Percentiles rank a stretch among this genome's conserved stretches.
phyloP scores from a whole-genome alignment of 2,113 vertebrate genomes.

The Dryoscopus gambensis region DNA sequence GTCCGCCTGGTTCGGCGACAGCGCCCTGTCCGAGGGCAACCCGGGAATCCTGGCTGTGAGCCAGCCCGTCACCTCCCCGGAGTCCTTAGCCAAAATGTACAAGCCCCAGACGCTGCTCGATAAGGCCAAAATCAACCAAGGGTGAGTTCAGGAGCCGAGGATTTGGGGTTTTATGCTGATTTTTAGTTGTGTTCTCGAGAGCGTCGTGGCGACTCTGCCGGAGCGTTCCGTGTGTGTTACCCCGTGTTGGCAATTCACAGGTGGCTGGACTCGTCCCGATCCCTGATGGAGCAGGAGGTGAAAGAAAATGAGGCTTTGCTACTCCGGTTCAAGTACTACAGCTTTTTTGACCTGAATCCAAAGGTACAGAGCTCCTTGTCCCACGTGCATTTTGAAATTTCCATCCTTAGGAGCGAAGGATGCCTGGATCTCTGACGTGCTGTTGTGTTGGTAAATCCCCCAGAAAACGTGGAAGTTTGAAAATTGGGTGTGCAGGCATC shows the following conservation, averaged over 20 bases:
- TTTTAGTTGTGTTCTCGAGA: background rate
- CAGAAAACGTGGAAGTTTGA: background rate
- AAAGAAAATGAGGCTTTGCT: constrained; percentile 97
- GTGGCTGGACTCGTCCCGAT: constrained; percentile 96
- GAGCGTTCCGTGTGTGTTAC: background rate
- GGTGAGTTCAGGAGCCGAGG: constrained; percentile 79
- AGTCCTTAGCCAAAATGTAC: constrained; percentile 94
- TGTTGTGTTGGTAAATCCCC: background rate
- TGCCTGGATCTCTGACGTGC: fast-evolving
- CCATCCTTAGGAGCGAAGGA: background rate
- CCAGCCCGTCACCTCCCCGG: constrained; percentile 93
- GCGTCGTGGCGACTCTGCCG: fast-evolving
- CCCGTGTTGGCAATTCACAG: constrained; percentile 61
- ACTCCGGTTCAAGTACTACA: constrained; percentile 98
- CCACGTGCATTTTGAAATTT: background rate
- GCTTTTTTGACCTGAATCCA: constrained; percentile 99
- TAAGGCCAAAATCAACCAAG: constrained; percentile 99
- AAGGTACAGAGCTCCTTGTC: constrained; percentile 80
- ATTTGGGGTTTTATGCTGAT: background rate
- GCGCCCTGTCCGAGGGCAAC: constrained; percentile 95
- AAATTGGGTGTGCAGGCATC: background rate
- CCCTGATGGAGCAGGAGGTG: constrained; percentile 98
- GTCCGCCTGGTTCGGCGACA: constrained; percentile 97
- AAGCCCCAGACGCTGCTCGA: constrained; percentile 95
- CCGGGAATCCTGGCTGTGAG: constrained; percentile 96